Conservation (phyloP, 2,888 invertebrate genomes). For the Oegoconia quadripuncta region DNA sequence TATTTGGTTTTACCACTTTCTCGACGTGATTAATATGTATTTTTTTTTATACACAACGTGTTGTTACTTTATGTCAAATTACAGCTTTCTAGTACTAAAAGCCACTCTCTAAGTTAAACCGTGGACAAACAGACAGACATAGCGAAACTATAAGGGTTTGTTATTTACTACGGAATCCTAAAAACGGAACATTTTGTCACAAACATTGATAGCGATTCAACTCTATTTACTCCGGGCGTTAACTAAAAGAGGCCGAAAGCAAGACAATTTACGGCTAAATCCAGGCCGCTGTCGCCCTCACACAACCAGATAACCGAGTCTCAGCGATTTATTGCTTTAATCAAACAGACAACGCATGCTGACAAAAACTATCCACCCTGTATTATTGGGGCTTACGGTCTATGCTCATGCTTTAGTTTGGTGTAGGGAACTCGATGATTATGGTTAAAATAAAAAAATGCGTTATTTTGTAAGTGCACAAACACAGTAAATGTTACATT, state of each 20-base stretch:
- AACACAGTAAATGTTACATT: neutral
- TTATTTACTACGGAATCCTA: too few species aligned
- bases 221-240: constrained; percentile 23
- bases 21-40: too few species aligned
- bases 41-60: too few species aligned
- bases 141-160: too few species aligned
- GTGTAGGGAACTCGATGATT: neutral
- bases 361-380: constrained; percentile 58
- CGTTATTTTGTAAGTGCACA: too few species aligned
- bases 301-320: constrained; percentile 56
- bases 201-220: neutral
- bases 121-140: too few species aligned
- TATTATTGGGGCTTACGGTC: constrained; percentile 29
- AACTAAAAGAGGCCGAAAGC: constrained; percentile 33
- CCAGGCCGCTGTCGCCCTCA: constrained; percentile 53
- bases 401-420: neutral
- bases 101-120: too few species aligned
- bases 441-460: too few species aligned
- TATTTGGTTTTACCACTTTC: too few species aligned
- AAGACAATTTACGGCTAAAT: constrained; percentile 63
- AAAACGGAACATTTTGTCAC: neutral
- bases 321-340: constrained; percentile 68
- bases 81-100: too few species aligned
- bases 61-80: too few species aligned
- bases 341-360: constrained; percentile 62